phyloP scores from a whole-genome alignment of 1,140 invertebrate genomes.

The Drosophila kepulauana region DNA sequence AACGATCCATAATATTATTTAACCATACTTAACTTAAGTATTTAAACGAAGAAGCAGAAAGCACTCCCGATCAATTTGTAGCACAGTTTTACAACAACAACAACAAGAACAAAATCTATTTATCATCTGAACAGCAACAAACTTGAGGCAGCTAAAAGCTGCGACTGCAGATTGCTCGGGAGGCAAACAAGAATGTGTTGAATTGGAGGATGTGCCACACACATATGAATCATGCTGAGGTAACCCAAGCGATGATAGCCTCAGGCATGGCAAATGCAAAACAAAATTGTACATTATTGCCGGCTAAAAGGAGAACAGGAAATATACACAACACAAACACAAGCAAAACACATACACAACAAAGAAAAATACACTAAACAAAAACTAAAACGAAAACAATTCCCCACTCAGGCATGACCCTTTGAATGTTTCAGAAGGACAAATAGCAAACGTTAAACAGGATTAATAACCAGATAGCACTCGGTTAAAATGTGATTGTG shows the following conservation, averaged over 20 bases:
- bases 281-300: constrained; percentile 21
- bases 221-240: constrained; percentile 17
- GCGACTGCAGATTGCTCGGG: constrained; percentile 19
- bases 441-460: constrained; percentile 45
- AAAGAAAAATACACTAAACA: constrained; percentile 18
- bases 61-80: constrained; percentile 32
- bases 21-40: constrained; percentile 2
- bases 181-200: constrained; percentile 16
- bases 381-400: constrained; percentile 34
- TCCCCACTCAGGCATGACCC: constrained; percentile 70
- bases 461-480: constrained; percentile 22
- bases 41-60: neutral
- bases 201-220: constrained; percentile 61
- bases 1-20: constrained; percentile 17
- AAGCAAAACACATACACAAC: constrained; percentile 19
- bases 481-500: constrained; percentile 24
- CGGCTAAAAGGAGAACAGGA: constrained; percentile 8
- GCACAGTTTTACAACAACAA: constrained; percentile 20
- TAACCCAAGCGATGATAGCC: neutral
- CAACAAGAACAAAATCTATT: neutral
- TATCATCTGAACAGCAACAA: constrained; percentile 23
- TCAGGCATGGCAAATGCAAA: constrained; percentile 18
- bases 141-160: constrained; percentile 52
- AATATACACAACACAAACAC: constrained; percentile 15
- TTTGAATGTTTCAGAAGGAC: constrained; percentile 66